These are phyloP conservation scores for Petrolisthes manimaculis DNA, from an alignment of 2,888 invertebrate genomes.

Conservation along the genomic window DNA sequence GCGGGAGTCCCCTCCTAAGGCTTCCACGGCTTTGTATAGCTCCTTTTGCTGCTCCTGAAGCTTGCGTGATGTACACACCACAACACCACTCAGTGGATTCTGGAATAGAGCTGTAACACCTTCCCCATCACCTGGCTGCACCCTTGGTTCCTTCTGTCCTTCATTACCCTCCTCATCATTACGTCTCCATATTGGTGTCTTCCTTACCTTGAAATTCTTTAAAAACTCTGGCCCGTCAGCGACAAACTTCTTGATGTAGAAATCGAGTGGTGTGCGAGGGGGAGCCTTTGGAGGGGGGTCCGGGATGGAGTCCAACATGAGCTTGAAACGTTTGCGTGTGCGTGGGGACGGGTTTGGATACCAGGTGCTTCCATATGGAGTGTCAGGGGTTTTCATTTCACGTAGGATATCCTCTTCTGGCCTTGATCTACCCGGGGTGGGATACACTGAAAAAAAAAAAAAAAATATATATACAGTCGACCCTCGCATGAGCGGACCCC, in stretches of 20 bases:
- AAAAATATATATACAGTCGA: neutral
- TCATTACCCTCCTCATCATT: constrained; percentile 4
- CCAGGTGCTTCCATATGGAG: constrained; percentile 72
- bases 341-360: constrained; percentile 51
- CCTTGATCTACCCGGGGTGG: constrained; percentile 51
- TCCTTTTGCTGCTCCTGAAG: constrained; percentile 69
- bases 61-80: constrained; percentile 70
- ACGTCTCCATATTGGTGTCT: constrained; percentile 26
- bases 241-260: constrained; percentile 43
- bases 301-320: constrained; percentile 46
- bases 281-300: constrained; percentile 24
- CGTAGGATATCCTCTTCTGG: constrained; percentile 28
- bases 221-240: constrained; percentile 37
- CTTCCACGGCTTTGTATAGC: constrained; percentile 69
- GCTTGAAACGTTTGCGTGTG: constrained; percentile 53
- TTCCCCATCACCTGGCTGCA: neutral
- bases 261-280: neutral
- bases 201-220: constrained; percentile 30
- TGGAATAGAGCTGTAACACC: constrained; percentile 23
- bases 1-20: constrained; percentile 70
- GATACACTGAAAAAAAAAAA: constrained; percentile 56
- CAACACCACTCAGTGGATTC: constrained; percentile 68
- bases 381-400: constrained; percentile 73
- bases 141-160: neutral
- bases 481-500: too few species aligned